Evolutionary conservation across 23 tunicate genomes (phyloP).

Genomic region (Phallusia fumigata): DNA sequence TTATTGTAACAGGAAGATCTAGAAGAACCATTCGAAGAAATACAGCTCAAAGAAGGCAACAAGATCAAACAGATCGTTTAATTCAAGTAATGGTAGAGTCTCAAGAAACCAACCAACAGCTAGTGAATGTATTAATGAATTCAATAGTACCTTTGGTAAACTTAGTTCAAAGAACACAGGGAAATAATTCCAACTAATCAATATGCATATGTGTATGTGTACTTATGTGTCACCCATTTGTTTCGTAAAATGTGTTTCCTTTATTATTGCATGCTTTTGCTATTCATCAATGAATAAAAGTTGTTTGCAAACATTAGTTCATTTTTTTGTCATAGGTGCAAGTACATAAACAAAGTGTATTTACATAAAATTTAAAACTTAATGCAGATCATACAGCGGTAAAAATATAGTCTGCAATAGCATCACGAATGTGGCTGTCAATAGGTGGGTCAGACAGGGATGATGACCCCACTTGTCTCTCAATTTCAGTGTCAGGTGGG

Average conservation of each 20-base stretch:
- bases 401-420: background rate
- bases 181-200: background rate
- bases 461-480: background rate
- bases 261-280: too few species aligned
- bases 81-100: background rate
- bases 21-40: background rate
- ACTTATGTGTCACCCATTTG: too few species aligned
- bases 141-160: background rate
- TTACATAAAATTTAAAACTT: too few species aligned
- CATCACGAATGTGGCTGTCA: constrained; percentile 5
- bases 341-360: too few species aligned
- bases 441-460: background rate
- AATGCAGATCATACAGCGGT: background rate
- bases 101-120: background rate
- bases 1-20: background rate
- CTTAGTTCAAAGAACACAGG: background rate
- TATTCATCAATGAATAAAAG: too few species aligned
- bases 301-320: too few species aligned
- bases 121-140: background rate
- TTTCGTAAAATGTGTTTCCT: too few species aligned
- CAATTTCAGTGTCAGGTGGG: background rate
- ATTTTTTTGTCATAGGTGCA: too few species aligned
- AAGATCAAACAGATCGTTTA: background rate
- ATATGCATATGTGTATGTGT: too few species aligned
- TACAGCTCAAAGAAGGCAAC: background rate